Base-by-base conservation (phyloP, 2,797 vertebrate species). In the Darevskia nairensis region DNA sequence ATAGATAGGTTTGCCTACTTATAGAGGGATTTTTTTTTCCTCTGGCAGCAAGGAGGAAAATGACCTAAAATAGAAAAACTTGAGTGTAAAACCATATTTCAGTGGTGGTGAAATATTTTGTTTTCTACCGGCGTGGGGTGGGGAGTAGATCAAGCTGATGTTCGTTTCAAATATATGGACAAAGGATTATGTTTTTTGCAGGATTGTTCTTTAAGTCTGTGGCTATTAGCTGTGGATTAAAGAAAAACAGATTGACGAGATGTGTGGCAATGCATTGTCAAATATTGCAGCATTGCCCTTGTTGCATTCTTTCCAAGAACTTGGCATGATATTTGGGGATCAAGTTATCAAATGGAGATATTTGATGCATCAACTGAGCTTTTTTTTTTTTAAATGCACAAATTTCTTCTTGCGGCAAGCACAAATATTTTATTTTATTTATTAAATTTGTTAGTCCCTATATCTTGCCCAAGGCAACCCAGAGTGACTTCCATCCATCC, bases 271-370 rank as follows among this genome's bases (percentile, higher is more conserved):
- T 7, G 0, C 44, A 79, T 72, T 89, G 91, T 85, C 92, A 92
- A 92, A 93, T 71, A 84, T 88, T 88, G 89, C 89, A 92, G 74
- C 27, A 2, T 72, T 50, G 85, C 27, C 88, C 88, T 85, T 1
- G 69, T 85, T 89, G 68, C 83, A 44, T 75, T 84, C 72, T 66
- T 39, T 88, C 59, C 11, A 80, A 61, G 83, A 61, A 10, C 29
- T 1, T 2, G 39, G 23, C 0, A 1, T 76, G 46, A 50, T 11
- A 41, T 72, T 83, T 61, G 61, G 68, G 77, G 82, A 35, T 29
- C 41, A 10, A 0, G 35, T 85, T 85, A 85, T 50, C 59, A 61
- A 85, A 85, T 64, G 21, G 55, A 74, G 82, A 80, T 80, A 72
- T 80, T 75, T 29, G 76, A 41, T 23, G 32, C 39, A 44, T 66